phyloP scores from a whole-genome alignment of 1,140 invertebrate species.

The Bathynomus jamesi region DNA sequence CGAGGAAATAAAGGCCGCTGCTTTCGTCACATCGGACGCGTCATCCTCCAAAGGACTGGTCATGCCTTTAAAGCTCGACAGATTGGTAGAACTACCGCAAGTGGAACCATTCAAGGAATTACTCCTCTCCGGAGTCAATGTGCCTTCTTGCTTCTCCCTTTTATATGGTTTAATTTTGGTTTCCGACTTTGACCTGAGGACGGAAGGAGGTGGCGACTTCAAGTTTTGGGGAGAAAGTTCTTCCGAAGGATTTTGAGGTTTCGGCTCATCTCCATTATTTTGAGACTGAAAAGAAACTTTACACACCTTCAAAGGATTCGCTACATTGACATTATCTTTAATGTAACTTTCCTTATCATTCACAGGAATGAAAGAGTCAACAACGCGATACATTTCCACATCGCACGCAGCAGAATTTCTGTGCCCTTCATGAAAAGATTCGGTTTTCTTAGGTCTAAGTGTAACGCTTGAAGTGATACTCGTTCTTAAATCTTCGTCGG shows the following conservation, averaged over 20 bases:
- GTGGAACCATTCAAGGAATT: neutral
- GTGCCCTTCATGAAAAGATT: neutral
- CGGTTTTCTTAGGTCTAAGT: neutral
- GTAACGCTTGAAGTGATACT: neutral
- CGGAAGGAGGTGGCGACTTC: neutral
- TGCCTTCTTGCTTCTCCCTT: neutral
- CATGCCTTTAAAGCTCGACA: neutral
- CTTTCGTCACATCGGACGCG: neutral
- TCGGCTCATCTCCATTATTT: no score
- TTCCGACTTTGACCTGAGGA: neutral
- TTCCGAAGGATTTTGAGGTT: no score
- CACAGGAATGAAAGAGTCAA: neutral
- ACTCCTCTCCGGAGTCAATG: no score
- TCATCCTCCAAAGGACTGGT: neutral
- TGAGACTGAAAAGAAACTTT: no score
- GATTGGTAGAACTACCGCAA: neutral
- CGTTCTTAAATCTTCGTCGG: no score
- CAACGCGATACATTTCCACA: neutral
- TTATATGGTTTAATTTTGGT: neutral
- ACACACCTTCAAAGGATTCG: no score
- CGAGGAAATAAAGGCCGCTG: neutral
- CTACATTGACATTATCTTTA: no score
- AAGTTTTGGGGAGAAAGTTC: neutral
- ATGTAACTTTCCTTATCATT: neutral
- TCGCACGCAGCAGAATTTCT: neutral